These are phyloP conservation scores for Cirrhinus molitorella DNA, from an alignment of 2,797 vertebrate species.

Conservation along the genomic window DNA sequence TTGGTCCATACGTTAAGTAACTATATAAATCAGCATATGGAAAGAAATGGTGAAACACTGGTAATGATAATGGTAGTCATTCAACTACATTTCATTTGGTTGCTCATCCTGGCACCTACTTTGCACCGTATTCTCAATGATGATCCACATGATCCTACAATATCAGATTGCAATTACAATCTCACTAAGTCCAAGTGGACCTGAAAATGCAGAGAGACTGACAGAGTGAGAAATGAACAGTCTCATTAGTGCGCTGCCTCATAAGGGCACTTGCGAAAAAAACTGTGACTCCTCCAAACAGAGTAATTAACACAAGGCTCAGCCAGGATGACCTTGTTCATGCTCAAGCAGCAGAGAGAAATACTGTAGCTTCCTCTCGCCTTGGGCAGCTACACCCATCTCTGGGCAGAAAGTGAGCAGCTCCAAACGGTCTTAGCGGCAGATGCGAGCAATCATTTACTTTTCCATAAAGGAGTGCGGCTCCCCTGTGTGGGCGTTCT, in stretches of 20 bases:
- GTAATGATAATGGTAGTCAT: not conserved
- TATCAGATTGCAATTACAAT: not conserved
- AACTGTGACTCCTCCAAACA: conserved; percentile 14
- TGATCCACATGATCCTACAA: not conserved
- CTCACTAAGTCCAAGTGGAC: conserved; percentile 35
- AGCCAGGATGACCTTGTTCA: conserved; percentile 33
- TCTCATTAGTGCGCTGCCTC: conserved; percentile 39
- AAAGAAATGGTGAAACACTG: not conserved
- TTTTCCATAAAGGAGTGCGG: conserved; percentile 55
- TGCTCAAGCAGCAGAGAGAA: conserved; percentile 24
- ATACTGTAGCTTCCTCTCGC: conserved; percentile 34
- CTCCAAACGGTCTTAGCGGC: conserved; percentile 44
- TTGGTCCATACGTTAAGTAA: too few relatives aligned
- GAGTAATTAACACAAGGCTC: conserved; percentile 53
- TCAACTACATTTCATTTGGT: not conserved
- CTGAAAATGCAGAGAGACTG: conserved; percentile 16
- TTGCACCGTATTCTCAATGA: not conserved
- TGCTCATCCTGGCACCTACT: not conserved
- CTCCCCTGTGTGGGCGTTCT: conserved; percentile 60
- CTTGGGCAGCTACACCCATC: conserved; percentile 24
- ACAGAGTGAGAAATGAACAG: conserved; percentile 20
- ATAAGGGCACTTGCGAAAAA: conserved; percentile 21
- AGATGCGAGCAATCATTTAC: conserved; percentile 63
- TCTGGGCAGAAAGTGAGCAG: conserved; percentile 17
- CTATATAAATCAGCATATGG: too few relatives aligned